Percentiles rank a stretch among this genome's conserved stretches.
These are phyloP conservation scores for Patella caerulea DNA, from an alignment of 2,888 invertebrate genomes.

Conservation along the genomic window DNA sequence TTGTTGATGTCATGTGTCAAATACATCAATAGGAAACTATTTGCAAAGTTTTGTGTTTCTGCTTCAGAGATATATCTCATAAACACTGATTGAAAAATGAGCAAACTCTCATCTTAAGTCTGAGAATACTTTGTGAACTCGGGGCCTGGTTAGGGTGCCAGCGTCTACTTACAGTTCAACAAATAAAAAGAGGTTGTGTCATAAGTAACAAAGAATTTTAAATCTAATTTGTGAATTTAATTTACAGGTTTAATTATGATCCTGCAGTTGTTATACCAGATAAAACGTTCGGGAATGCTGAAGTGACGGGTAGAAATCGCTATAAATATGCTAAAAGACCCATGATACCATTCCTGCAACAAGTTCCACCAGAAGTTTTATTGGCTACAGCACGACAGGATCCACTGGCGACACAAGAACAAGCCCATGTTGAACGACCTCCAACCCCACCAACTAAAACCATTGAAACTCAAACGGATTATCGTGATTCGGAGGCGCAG, in stretches of 20 bases:
- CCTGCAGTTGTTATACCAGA: constrained; percentile 63
- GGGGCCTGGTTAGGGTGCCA: too few relatives aligned
- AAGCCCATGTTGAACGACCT: constrained; percentile 51
- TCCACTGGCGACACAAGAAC: constrained; percentile 59
- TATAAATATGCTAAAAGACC: constrained; percentile 69
- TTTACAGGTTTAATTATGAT: constrained; percentile 69
- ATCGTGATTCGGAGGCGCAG: constrained; percentile 83
- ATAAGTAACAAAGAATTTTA: too few relatives aligned
- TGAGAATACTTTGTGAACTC: too few relatives aligned
- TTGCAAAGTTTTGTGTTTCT: too few relatives aligned
- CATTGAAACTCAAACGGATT: constrained; percentile 79
- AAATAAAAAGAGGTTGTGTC: too few relatives aligned
- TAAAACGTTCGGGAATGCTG: constrained; percentile 55
- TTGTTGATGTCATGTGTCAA: too few relatives aligned
- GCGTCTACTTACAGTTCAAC: too few relatives aligned
- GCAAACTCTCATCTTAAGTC: too few relatives aligned
- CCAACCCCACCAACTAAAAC: constrained; percentile 68
- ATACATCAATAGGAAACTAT: too few relatives aligned
- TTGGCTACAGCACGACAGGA: constrained; percentile 68
- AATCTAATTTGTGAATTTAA: background rate
- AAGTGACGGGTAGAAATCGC: constrained; percentile 64
- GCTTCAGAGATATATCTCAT: too few relatives aligned
- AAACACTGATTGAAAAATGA: too few relatives aligned
- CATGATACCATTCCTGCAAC: constrained; percentile 69
- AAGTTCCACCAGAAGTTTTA: constrained; percentile 69